These are phyloP conservation scores for Lissonota sp. DNA, from an alignment of 2,888 invertebrate species.

Conservation along the genomic window DNA sequence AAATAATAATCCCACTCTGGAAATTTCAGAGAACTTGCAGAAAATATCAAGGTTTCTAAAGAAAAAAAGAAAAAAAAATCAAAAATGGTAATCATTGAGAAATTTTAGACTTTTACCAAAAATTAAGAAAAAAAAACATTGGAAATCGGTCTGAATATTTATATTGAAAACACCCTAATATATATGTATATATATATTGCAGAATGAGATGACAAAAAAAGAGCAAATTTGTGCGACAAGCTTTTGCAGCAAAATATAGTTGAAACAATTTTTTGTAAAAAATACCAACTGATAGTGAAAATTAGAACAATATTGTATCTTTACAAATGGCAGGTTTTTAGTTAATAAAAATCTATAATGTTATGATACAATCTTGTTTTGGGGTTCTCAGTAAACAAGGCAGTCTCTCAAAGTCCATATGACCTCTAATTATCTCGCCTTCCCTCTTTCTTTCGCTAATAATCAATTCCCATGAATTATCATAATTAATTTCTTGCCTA, in stretches of 20 bases:
- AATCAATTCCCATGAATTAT: conserved; percentile 49
- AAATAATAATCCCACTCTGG: no score
- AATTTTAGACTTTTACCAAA: no score
- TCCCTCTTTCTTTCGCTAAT: neutral
- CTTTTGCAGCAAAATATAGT: conserved; percentile 32
- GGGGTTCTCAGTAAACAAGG: conserved; percentile 37
- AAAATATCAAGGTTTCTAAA: no score
- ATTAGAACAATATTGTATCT: conserved; percentile 55
- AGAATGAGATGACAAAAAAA: neutral
- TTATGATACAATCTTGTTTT: neutral
- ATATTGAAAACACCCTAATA: no score
- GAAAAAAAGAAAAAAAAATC: no score
- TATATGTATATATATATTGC: no score
- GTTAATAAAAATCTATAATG: conserved; percentile 45
- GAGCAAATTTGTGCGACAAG: conserved; percentile 56
- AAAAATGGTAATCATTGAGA: no score
- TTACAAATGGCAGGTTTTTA: conserved; percentile 63
- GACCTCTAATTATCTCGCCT: conserved; percentile 32
- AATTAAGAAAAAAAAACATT: no score
- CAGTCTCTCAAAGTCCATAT: conserved; percentile 50
- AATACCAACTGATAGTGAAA: conserved; percentile 7
- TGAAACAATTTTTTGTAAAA: neutral
- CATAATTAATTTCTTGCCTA: conserved; percentile 29
- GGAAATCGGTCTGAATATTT: no score
- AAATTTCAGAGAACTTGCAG: no score